Percentiles rank a stretch among this genome's conserved stretches.
Evolutionary conservation across 2,888 invertebrate species (phyloP).

Genomic region (Liopterus haemorrhoidalis): DNA sequence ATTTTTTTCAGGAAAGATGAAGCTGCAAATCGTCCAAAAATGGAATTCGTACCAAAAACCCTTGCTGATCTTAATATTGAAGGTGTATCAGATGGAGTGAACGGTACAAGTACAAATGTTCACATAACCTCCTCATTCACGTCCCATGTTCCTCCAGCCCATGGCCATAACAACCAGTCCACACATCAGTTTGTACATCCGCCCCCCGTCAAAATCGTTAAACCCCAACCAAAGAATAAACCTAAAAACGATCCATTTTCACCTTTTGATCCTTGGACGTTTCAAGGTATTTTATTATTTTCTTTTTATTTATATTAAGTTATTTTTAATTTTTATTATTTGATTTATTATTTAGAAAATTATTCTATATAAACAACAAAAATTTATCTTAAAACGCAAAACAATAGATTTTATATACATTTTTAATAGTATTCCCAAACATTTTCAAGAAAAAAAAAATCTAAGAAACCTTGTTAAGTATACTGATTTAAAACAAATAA

Average conservation of each 20-base stretch:
- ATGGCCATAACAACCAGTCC: slow-evolving; percentile 27
- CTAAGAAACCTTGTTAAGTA: too few relatives aligned
- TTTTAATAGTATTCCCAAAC: too few relatives aligned
- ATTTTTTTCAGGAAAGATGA: slow-evolving; percentile 73
- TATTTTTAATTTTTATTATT: slow-evolving; percentile 28
- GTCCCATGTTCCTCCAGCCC: slow-evolving; percentile 27
- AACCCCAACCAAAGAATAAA: slow-evolving; percentile 38
- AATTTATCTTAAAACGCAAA: too few relatives aligned
- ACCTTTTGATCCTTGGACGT: slow-evolving; percentile 57
- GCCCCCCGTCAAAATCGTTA: slow-evolving; percentile 4
- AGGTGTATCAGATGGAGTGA: slow-evolving; percentile 58
- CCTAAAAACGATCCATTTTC: slow-evolving; percentile 45
- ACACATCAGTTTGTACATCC: slow-evolving; percentile 28
- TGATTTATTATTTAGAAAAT: too few relatives aligned
- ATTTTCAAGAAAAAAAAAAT: too few relatives aligned
- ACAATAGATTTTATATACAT: too few relatives aligned
- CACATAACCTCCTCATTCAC: slow-evolving; percentile 44
- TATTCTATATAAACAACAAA: too few relatives aligned
- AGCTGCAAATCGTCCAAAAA: slow-evolving; percentile 80
- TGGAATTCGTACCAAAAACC: slow-evolving; percentile 88
- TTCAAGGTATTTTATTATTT: slow-evolving; percentile 49
- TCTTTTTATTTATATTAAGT: slow-evolving; percentile 32
- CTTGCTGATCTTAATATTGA: slow-evolving; percentile 82
- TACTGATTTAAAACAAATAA: too few relatives aligned
- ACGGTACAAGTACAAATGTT: slow-evolving; percentile 54